These are phyloP conservation scores for Macropodus opercularis DNA, from an alignment of 2,797 vertebrate genomes.

Conservation along the genomic window DNA sequence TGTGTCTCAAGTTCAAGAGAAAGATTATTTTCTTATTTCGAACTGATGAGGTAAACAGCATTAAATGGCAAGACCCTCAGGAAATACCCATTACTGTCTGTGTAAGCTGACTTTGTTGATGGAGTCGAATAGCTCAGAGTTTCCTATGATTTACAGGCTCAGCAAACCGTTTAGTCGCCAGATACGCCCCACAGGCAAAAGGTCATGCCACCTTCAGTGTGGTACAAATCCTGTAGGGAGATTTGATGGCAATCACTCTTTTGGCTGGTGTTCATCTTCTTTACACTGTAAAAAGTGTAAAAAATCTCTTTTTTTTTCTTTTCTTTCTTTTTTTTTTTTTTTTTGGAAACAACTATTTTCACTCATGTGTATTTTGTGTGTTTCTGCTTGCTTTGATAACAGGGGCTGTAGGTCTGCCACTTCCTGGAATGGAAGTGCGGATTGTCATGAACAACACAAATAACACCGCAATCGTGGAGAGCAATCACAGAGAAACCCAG, in stretches of 20 bases:
- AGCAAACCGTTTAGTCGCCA: conserved; percentile 62
- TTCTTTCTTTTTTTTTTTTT: too few species aligned
- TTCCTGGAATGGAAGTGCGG: conserved; percentile 87
- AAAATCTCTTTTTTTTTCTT: conserved; percentile 1
- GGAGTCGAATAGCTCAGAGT: conserved; percentile 55
- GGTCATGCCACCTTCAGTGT: conserved; percentile 25
- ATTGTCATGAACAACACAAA: conserved; percentile 81
- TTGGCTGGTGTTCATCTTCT: conserved; percentile 2
- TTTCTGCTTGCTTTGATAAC: conserved; percentile 35
- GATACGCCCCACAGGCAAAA: conserved; percentile 39
- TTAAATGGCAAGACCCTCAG: conserved; percentile 24
- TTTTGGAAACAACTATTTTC: too few species aligned
- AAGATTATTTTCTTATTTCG: conserved; percentile 19
- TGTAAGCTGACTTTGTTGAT: conserved; percentile 41
- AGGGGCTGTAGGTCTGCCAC: conserved; percentile 92
- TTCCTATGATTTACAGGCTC: conserved; percentile 50
- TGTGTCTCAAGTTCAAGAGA: not conserved
- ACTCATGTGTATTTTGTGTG: conserved; percentile 15
- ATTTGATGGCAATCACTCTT: not conserved
- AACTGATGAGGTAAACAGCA: conserved; percentile 31
- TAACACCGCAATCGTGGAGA: conserved; percentile 82
- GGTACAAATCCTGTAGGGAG: conserved; percentile 30
- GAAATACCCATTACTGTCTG: conserved; percentile 51
- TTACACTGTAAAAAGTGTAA: not conserved
- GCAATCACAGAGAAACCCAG: conserved; percentile 81